A percentile compares a stretch with the other conserved stretches of the same genome.
phyloP scores from a whole-genome alignment of 2,113 vertebrate genomes.

The Cryptomyrus ogoouensis region DNA sequence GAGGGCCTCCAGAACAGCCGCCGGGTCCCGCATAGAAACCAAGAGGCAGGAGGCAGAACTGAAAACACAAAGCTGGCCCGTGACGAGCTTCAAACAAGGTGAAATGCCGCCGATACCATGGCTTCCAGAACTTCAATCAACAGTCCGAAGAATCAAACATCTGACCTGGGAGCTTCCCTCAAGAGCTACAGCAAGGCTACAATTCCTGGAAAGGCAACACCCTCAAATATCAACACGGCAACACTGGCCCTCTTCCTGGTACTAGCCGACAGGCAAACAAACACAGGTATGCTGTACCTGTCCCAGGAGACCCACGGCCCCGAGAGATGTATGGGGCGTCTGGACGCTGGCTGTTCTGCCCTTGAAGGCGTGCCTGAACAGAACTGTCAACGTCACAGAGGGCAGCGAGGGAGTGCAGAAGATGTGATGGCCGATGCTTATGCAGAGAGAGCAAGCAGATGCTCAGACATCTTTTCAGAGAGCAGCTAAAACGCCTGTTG shows the following conservation, averaged over 20 bases:
- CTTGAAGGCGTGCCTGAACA: neutral
- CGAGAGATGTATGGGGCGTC: neutral
- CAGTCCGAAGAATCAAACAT: neutral
- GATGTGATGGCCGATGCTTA: neutral
- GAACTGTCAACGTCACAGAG: neutral
- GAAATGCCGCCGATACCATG: neutral
- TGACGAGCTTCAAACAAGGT: neutral
- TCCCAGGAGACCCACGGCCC: neutral
- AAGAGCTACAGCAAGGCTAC: neutral
- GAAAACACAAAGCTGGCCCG: neutral
- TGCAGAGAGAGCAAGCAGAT: neutral
- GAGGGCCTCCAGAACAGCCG: neutral
- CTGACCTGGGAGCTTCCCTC: neutral
- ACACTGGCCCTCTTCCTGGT: neutral
- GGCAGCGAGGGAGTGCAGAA: neutral
- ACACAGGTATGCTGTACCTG: neutral
- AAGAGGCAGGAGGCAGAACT: neutral
- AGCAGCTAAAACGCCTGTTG: neutral
- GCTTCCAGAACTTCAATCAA: neutral
- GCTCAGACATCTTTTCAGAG: neutral
- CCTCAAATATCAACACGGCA: no score
- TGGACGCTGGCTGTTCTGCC: neutral
- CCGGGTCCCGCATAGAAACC: neutral
- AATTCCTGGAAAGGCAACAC: neutral
- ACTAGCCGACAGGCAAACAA: neutral